Evolutionary conservation across 2,797 vertebrate species (phyloP).

Genomic region (Sebastes glaucus): DNA sequence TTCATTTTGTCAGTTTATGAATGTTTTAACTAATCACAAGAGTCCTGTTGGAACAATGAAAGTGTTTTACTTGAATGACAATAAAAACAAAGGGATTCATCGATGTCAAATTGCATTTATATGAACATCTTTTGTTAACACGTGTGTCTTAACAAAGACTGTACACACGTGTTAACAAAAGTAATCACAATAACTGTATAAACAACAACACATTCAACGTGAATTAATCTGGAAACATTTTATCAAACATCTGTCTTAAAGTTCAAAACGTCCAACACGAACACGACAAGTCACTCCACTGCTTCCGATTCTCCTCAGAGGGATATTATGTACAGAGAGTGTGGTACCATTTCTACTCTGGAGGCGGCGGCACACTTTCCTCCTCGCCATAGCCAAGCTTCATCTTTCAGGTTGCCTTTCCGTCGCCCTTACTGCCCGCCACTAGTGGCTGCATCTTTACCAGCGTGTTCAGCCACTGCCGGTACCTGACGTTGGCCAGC

Average conservation of each 20-base stretch:
- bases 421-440: accelerated
- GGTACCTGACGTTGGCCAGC: constrained; percentile 37
- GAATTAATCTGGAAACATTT: neutral
- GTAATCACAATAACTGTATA: neutral
- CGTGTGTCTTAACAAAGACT: neutral
- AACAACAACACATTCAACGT: neutral
- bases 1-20: neutral
- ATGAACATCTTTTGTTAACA: neutral
- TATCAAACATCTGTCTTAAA: neutral
- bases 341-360: neutral
- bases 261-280: neutral
- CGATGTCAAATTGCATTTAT: neutral
- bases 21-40: neutral
- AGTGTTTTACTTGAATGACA: neutral
- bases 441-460: accelerated
- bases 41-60: neutral
- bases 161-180: neutral
- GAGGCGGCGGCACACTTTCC: neutral
- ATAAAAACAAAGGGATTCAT: neutral
- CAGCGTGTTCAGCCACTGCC: constrained; percentile 22
- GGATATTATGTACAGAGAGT: neutral
- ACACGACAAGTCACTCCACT: neutral
- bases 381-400: accelerated
- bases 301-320: neutral
- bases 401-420: neutral